Conservation (phyloP, 1,140 invertebrate genomes). For the Chironomus striatipennis region DNA sequence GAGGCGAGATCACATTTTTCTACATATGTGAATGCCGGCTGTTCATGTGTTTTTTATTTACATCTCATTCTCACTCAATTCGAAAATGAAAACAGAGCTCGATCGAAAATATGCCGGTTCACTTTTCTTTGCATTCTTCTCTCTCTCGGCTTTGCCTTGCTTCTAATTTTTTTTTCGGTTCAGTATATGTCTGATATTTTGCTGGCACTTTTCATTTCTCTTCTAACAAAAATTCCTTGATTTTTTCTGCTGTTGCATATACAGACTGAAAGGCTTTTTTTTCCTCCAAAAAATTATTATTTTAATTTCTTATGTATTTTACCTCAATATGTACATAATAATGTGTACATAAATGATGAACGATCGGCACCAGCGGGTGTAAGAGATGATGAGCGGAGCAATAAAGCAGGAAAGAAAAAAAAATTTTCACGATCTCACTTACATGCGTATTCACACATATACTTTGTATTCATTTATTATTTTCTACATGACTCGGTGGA, state of each 20-base stretch:
- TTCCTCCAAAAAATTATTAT: neutral
- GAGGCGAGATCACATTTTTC: neutral
- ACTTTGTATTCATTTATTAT: neutral
- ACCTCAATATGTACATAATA: neutral
- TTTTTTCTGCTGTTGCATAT: neutral
- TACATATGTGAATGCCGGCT: neutral
- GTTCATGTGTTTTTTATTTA: conserved; percentile 9
- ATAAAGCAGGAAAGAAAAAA: neutral
- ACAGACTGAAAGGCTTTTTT: neutral
- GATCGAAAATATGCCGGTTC: neutral
- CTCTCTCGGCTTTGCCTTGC: neutral
- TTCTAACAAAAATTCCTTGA: neutral
- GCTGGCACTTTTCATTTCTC: neutral
- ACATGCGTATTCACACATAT: neutral
- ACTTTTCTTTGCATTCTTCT: neutral
- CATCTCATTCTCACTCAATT: conserved; percentile 6
- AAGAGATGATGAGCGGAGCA: neutral
- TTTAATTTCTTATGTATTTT: neutral
- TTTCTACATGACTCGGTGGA: neutral
- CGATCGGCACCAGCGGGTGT: neutral
- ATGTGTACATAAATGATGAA: neutral
- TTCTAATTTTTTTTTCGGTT: neutral
- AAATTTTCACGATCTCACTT: conserved; percentile 10
- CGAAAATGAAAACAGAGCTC: neutral
- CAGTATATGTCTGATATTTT: neutral